Conservation (phyloP, 2,113 vertebrate genomes). For the Oxygymnocypris stewartii region DNA sequence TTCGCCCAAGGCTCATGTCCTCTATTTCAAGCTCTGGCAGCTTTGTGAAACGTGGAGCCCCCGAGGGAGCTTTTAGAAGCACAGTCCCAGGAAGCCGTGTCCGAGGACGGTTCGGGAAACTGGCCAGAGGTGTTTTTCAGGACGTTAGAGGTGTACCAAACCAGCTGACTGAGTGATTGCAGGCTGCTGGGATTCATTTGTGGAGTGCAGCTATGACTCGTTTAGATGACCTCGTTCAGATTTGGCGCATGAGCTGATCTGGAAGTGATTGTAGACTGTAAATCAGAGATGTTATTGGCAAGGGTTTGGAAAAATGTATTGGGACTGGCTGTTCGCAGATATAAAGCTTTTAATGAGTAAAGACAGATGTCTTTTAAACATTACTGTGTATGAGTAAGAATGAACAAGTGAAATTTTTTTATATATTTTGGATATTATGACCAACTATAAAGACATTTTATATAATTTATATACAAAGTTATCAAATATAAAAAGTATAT, state of each 20-base stretch:
- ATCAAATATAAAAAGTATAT: too few species aligned
- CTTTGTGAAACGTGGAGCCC: constrained; percentile 30
- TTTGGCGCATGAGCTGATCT: constrained; percentile 17
- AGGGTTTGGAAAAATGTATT: constrained; percentile 17
- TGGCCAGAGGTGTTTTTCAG: background rate
- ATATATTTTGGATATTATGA: background rate
- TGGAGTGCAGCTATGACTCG: background rate
- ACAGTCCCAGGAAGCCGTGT: constrained; percentile 32
- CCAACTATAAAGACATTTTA: background rate
- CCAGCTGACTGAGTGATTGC: background rate
- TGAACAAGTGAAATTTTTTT: background rate
- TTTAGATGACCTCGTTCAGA: background rate
- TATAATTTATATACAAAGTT: too few species aligned
- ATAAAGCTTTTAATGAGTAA: background rate
- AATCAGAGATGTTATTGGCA: background rate
- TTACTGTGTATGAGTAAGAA: background rate
- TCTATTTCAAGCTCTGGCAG: constrained; percentile 41
- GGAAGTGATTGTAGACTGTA: constrained; percentile 3
- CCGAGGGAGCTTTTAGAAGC: background rate
- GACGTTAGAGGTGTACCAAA: background rate
- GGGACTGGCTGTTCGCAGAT: background rate
- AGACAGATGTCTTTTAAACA: background rate
- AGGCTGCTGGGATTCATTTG: background rate
- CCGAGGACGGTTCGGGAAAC: constrained; percentile 14
- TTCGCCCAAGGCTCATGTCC: background rate